phyloP scores from a whole-genome alignment of 2,113 vertebrate genomes.

The Coptodon rendalli region DNA sequence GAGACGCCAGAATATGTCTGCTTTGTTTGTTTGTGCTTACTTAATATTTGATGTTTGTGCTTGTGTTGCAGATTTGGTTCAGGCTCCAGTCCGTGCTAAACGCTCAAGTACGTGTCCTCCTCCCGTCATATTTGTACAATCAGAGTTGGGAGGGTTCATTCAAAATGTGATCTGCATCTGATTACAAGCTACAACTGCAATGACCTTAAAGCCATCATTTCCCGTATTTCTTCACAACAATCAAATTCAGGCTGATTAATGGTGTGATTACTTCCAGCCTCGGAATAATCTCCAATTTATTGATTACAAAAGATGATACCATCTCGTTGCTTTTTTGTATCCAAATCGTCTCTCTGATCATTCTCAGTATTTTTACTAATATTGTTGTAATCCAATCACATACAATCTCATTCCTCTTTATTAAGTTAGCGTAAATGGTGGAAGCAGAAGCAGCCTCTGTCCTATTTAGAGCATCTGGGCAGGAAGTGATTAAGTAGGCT shows the following conservation, averaged over 20 bases:
- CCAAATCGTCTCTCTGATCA: background rate
- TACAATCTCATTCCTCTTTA: background rate
- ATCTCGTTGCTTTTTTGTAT: background rate
- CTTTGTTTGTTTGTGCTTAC: background rate
- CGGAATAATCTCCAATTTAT: background rate
- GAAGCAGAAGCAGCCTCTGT: background rate
- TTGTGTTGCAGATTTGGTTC: conserved; percentile 62
- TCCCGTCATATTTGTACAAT: background rate
- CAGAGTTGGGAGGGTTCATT: background rate
- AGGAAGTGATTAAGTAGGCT: conserved; percentile 21
- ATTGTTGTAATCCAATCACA: background rate
- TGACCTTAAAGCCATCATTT: background rate
- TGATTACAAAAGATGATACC: background rate
- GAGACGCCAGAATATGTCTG: background rate
- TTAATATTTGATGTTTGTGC: conserved; percentile 30
- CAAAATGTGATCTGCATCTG: background rate
- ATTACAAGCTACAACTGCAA: background rate
- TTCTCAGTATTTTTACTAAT: background rate
- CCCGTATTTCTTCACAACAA: background rate
- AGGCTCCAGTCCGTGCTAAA: conserved; percentile 22
- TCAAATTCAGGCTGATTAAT: background rate
- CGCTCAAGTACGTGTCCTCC: conserved; percentile 49
- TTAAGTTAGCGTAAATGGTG: background rate
- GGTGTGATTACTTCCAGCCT: background rate
- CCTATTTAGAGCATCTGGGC: background rate